A percentile compares a stretch with the other conserved stretches of the same genome.
phyloP scores from a whole-genome alignment of 2,888 invertebrate genomes.

The Trilocha varians region DNA sequence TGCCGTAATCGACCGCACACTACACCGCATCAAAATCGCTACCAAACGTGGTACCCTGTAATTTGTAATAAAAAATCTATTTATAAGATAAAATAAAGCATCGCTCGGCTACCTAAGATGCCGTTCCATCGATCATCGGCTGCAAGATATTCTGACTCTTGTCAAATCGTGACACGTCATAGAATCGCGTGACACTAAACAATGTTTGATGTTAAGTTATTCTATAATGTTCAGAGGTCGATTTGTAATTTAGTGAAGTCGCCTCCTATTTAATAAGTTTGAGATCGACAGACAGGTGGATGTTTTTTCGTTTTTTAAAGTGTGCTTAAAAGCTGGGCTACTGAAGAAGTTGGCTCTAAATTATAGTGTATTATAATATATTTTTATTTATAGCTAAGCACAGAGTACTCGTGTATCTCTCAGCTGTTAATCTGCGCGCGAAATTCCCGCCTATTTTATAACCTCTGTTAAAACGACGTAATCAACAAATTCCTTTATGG shows the following conservation, averaged over 20 bases:
- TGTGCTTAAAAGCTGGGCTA: slow-evolving; percentile 43
- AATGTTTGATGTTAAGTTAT: slow-evolving; percentile 56
- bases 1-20: slow-evolving; percentile 32
- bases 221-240: slow-evolving; percentile 66
- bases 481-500: slow-evolving; percentile 67
- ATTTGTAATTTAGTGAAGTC: slow-evolving; percentile 71
- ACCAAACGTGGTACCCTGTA: slow-evolving; percentile 71
- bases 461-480: slow-evolving; percentile 50
- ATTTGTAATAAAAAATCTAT: slow-evolving; percentile 73
- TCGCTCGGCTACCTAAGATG: slow-evolving; percentile 68
- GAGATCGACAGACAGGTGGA: slow-evolving; percentile 53
- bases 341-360: slow-evolving; percentile 69
- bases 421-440: too few relatives aligned
- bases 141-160: slow-evolving; percentile 61
- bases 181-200: slow-evolving; percentile 37
- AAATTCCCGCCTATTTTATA: slow-evolving; percentile 46
- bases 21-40: slow-evolving; percentile 60
- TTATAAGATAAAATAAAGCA: slow-evolving; percentile 71
- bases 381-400: background rate
- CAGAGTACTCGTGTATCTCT: slow-evolving; percentile 26
- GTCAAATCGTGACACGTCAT: slow-evolving; percentile 53
- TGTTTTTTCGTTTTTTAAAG: slow-evolving; percentile 39
- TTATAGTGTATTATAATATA: slow-evolving; percentile 70
- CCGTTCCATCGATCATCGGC: slow-evolving; percentile 58
- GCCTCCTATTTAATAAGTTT: slow-evolving; percentile 70